Base-by-base conservation (phyloP, 2,797 vertebrate species). In the Myoxocephalus aenaeus region DNA sequence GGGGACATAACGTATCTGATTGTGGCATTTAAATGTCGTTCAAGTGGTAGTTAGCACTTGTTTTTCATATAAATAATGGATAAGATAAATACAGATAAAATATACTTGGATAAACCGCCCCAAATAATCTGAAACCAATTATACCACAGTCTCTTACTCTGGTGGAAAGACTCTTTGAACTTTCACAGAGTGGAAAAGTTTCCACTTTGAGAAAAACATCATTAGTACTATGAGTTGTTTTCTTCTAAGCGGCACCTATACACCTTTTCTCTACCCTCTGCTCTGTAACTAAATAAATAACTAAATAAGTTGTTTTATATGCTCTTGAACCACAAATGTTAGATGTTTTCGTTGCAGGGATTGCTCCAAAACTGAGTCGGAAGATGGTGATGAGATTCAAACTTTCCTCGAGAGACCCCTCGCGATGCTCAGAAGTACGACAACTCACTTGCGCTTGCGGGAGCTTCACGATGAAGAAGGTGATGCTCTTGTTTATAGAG, bases 121-220 rank as follows among this genome's bases (percentile, higher is more conserved):
- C 0, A 25, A 64, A 68, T 67, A 18, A 54, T 40, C 40, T 38
- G 27, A 62, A 50, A 1, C 53, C 27, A 72, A n/a, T 68, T 75
- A 66, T 6, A 40, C 6, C 7, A 46, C 0, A 1, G 32, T 25
- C 53, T 10, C 25, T 53, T 25, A 2, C 17, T 17, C 57, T 42
- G 22, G 18, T 57, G 18, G 17, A 53, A 29, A 54, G 61, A 25
- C 17, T 67, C 7, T 27, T 65, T 73, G 29, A 69, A 40, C 38
- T 57, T 20, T 64, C 36, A 15, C 27, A 10, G 3, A 40, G 3
- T 34, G 25, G 10, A 75, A 69, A 20, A 59, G 12, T 68, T 77
- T 73, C 36, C 17, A 32, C 34, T 67, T 20, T 13, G 44, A 69
- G 65, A 70, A 82, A 75, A 70, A 67, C 29, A 65, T 75, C 63